These are phyloP conservation scores for Falco cherrug DNA, from an alignment of 2,797 vertebrate species.

Conservation along the genomic window DNA sequence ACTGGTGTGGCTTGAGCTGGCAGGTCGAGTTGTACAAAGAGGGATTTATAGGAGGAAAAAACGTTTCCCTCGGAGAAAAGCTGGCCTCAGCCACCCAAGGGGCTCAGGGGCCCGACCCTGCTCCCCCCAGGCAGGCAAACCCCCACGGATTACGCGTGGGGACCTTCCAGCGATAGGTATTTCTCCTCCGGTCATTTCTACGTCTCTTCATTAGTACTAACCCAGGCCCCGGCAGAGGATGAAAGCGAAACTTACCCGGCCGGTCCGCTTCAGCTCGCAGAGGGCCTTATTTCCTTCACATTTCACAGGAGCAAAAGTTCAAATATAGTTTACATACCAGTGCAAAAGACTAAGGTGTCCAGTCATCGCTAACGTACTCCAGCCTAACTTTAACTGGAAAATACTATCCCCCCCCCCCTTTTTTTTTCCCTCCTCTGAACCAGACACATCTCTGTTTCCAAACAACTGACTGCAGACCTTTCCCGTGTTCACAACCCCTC, in stretches of 20 bases:
- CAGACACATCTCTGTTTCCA: background rate
- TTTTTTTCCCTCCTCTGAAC: background rate
- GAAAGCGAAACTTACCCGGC: conserved; percentile 57
- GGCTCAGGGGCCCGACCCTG: background rate
- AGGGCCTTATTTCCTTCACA: conserved; percentile 2
- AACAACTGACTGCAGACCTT: background rate
- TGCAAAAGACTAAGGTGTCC: conserved; percentile 13
- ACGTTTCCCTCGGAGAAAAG: background rate
- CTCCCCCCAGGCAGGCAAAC: background rate
- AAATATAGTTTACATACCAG: conserved; percentile 58
- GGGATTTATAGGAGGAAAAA: background rate
- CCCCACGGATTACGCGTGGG: background rate
- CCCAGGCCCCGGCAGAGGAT: background rate
- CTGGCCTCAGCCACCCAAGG: background rate
- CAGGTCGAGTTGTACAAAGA: background rate
- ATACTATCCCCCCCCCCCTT: background rate
- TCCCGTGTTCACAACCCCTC: background rate
- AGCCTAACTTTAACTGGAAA: background rate
- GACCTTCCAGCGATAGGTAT: background rate
- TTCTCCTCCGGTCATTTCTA: background rate
- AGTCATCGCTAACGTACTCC: background rate
- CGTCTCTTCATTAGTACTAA: background rate
- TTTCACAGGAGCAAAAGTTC: conserved; percentile 59
- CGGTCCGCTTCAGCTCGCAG: background rate
- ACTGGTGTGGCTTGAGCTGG: background rate